Evolutionary conservation across 2,888 invertebrate species (phyloP).

Genomic region (Chouioia cunea): DNA sequence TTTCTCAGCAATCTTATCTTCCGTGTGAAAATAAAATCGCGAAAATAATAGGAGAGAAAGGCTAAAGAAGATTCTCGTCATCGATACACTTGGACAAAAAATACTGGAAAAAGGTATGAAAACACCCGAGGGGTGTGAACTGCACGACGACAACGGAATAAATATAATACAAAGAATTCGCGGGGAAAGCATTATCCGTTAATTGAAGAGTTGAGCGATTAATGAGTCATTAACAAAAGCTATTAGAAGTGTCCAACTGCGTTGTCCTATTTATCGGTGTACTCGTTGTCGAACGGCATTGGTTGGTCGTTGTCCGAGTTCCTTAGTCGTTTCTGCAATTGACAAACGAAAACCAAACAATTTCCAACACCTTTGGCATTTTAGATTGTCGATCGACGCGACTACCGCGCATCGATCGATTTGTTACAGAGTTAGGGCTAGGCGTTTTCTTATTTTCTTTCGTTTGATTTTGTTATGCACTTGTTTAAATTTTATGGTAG

Average conservation of each 20-base stretch:
- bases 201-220: too few species aligned
- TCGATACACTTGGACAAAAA: background rate
- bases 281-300: slow-evolving; percentile 56
- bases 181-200: slow-evolving; percentile 7
- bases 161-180: slow-evolving; percentile 29
- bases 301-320: slow-evolving; percentile 58
- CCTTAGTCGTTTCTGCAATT: slow-evolving; percentile 72
- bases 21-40: slow-evolving; percentile 20
- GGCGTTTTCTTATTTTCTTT: too few species aligned
- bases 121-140: too few species aligned
- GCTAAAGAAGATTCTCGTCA: slow-evolving; percentile 31
- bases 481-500: too few species aligned
- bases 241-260: slow-evolving; percentile 1
- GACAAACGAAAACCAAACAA: slow-evolving; percentile 58
- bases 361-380: slow-evolving; percentile 28
- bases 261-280: slow-evolving; percentile 60
- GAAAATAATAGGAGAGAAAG: slow-evolving; percentile 16
- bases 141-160: background rate
- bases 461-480: too few species aligned
- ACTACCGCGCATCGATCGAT: too few species aligned
- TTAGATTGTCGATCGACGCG: too few species aligned
- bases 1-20: background rate
- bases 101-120: too few species aligned
- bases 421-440: too few species aligned
- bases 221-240: too few species aligned